These are phyloP conservation scores for Hirtodrosophila histrioides DNA, from an alignment of 2,888 invertebrate genomes.

Conservation along the genomic window DNA sequence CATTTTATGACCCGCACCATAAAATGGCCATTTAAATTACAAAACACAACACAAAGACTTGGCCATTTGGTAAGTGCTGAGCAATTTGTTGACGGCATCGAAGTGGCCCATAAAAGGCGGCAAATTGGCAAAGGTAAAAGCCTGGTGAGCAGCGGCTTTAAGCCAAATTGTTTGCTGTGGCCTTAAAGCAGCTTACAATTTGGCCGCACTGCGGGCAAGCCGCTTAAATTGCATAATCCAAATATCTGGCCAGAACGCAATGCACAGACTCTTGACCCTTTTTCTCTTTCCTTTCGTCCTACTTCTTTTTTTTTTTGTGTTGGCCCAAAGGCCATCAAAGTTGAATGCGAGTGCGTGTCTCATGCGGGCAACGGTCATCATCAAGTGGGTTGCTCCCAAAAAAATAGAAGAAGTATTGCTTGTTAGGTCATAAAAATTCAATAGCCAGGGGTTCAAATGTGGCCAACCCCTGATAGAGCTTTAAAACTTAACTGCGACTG, in stretches of 20 bases:
- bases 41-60: conserved; percentile 35
- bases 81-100: conserved; percentile 57
- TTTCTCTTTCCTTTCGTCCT: conserved; percentile 6
- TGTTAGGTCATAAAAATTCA: conserved; percentile 68
- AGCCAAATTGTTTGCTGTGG: conserved; percentile 37
- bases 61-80: conserved; percentile 53
- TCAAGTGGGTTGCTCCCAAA: conserved; percentile 13
- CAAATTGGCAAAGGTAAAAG: conserved; percentile 44
- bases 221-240: conserved; percentile 82
- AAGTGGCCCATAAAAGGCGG: conserved; percentile 33
- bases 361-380: conserved; percentile 51
- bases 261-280: conserved; percentile 70
- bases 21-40: conserved; percentile 77
- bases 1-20: conserved; percentile 79
- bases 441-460: conserved; percentile 41
- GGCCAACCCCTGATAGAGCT: conserved; percentile 31
- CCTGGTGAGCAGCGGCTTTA: conserved; percentile 41
- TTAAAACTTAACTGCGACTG: conserved; percentile 23
- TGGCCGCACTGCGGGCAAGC: conserved; percentile 66
- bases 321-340: conserved; percentile 40
- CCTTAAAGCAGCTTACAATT: conserved; percentile 73
- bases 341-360: conserved; percentile 46
- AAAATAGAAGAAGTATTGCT: conserved; percentile 37
- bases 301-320: conserved; percentile 12
- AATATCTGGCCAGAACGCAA: conserved; percentile 77